phyloP scores from a whole-genome alignment of 37 sponge, comb jelly and placozoan species.

The Theonella swinhoei region DNA sequence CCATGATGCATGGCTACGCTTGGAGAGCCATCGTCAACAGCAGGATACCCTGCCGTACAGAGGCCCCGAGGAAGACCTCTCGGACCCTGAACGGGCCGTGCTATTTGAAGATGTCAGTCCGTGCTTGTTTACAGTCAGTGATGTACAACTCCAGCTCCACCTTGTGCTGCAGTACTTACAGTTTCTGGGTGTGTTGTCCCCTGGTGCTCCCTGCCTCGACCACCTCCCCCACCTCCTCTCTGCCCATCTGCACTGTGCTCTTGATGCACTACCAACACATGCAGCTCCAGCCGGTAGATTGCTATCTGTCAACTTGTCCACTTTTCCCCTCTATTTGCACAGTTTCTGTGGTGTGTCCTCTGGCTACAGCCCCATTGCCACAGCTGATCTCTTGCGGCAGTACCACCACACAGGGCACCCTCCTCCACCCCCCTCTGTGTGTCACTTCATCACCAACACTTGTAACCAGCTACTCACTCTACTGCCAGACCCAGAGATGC shows the following conservation, averaged over 20 bases:
- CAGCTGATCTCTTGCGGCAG: background rate
- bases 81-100: conserved; percentile 78
- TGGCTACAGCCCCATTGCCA: background rate
- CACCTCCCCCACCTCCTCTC: conserved; percentile 13
- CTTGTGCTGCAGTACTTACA: conserved; percentile 66
- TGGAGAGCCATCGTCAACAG: conserved; percentile 60
- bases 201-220: background rate
- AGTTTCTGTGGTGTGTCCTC: background rate
- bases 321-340: background rate
- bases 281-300: background rate
- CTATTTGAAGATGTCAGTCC: conserved; percentile 79
- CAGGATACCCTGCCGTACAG: conserved; percentile 63
- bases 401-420: background rate
- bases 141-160: conserved; percentile 24
- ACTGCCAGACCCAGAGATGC: background rate
- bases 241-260: background rate
- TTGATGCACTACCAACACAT: background rate
- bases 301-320: background rate
- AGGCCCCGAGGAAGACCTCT: conserved; percentile 56
- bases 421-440: background rate
- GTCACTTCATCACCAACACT: conserved; percentile 34
- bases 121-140: conserved; percentile 51
- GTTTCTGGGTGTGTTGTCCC: conserved; percentile 54
- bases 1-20: conserved; percentile 64
- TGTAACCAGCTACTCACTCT: conserved; percentile 66